These are phyloP conservation scores for Ptiloglossa arizonensis DNA, from an alignment of 1,140 invertebrate genomes.

Conservation along the genomic window DNA sequence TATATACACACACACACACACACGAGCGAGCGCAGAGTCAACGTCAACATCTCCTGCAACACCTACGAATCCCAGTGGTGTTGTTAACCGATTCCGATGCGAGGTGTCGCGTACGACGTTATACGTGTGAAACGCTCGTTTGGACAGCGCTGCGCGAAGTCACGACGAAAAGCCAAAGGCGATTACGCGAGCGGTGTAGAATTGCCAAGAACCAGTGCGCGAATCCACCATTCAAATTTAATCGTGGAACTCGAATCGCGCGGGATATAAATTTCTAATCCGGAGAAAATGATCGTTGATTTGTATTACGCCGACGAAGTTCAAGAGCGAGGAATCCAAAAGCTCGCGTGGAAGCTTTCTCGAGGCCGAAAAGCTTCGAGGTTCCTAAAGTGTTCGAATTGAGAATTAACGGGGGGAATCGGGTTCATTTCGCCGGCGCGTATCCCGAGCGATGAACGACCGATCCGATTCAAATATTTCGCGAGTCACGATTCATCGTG, in stretches of 20 bases:
- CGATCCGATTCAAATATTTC: constrained; percentile 27
- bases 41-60: neutral
- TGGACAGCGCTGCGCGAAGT: constrained; percentile 34
- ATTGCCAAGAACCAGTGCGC: constrained; percentile 45
- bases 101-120: constrained; percentile 4
- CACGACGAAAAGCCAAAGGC: constrained; percentile 19
- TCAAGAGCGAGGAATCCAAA: constrained; percentile 62
- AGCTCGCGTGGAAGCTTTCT: constrained; percentile 41
- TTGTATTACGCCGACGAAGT: constrained; percentile 46
- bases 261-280: too few species aligned
- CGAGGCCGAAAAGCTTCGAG: constrained; percentile 71
- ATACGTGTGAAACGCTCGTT: constrained; percentile 20
- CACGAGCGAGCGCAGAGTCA: too few species aligned
- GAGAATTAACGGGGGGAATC: constrained; percentile 63
- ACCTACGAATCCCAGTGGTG: neutral
- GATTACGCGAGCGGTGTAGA: constrained; percentile 46
- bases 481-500: constrained; percentile 9
- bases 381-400: constrained; percentile 68
- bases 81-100: constrained; percentile 17
- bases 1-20: too few species aligned
- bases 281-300: too few species aligned
- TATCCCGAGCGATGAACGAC: constrained; percentile 35
- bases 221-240: constrained; percentile 56
- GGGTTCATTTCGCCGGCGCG: constrained; percentile 17
- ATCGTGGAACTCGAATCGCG: too few species aligned